Conservation (phyloP, 2,888 invertebrate genomes). For the Melangyna quadrimaculata region DNA sequence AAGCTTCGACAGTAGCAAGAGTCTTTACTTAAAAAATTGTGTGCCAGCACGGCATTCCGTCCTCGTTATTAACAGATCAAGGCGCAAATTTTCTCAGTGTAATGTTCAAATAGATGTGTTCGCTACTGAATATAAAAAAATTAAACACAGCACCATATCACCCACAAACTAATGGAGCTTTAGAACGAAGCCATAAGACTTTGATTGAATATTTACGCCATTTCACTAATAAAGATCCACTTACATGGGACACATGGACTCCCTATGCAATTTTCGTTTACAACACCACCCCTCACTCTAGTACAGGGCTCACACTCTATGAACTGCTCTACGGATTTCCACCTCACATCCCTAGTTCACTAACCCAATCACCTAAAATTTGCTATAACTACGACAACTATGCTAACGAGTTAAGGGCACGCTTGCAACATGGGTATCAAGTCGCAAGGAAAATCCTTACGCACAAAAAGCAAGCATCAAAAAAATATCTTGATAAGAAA, state of each 20-base stretch:
- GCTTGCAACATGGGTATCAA: not conserved
- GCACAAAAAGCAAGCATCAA: not conserved
- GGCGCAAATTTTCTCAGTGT: no score
- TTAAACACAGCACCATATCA: not conserved
- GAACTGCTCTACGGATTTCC: not conserved
- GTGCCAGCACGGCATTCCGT: no score
- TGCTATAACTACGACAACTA: not conserved
- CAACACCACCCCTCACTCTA: not conserved
- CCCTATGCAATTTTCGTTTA: not conserved
- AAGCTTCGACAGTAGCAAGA: not conserved
- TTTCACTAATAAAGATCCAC: no score
- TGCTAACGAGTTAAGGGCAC: no score
- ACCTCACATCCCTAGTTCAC: not conserved
- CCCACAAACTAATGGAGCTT: conserved; percentile 73
- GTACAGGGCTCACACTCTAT: not conserved
- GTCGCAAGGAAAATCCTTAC: not conserved
- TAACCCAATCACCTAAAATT: not conserved
- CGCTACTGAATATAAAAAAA: not conserved
- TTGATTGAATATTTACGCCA: no score
- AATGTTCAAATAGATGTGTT: no score
- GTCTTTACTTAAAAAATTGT: no score
- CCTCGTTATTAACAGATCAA: no score
- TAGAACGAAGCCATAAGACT: conserved; percentile 70
- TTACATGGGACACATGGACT: not conserved
- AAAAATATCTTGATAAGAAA: not conserved